Evolutionary conservation across 23 tunicate genomes (phyloP).

Genomic region (Diplosoma virens): DNA sequence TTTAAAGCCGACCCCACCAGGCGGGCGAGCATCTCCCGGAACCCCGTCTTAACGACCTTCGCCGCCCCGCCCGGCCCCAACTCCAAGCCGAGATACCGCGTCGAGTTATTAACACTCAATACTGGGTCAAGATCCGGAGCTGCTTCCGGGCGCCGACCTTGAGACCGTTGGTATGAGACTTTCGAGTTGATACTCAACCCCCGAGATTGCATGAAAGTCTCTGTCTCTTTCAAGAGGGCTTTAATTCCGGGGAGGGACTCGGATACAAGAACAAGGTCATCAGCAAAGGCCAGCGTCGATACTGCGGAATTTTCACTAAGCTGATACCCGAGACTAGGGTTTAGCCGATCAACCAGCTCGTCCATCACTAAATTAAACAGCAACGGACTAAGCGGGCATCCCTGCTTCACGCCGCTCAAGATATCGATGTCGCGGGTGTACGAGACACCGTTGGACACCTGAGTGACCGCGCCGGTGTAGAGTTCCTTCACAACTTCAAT

Average conservation of each 20-base stretch:
- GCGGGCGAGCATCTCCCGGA: neutral
- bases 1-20: constrained; percentile 7
- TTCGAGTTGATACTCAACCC: neutral
- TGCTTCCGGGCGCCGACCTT: neutral
- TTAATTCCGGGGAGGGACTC: neutral
- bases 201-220: neutral
- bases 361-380: constrained; percentile 1
- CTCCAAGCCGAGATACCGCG: constrained; percentile 1
- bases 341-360: neutral
- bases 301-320: neutral
- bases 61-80: neutral
- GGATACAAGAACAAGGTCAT: neutral
- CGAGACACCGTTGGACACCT: neutral
- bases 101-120: neutral
- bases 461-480: neutral
- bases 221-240: neutral
- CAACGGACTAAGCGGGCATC: constrained; percentile 11
- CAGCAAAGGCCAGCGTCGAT: constrained; percentile 15
- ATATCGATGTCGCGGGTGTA: neutral
- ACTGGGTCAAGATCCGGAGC: neutral
- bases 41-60: neutral
- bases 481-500: neutral
- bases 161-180: neutral
- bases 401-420: constrained; percentile 1
- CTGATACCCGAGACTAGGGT: neutral